Conservation (phyloP, 2,113 vertebrate genomes). For the Pseudopodoces humilis region DNA sequence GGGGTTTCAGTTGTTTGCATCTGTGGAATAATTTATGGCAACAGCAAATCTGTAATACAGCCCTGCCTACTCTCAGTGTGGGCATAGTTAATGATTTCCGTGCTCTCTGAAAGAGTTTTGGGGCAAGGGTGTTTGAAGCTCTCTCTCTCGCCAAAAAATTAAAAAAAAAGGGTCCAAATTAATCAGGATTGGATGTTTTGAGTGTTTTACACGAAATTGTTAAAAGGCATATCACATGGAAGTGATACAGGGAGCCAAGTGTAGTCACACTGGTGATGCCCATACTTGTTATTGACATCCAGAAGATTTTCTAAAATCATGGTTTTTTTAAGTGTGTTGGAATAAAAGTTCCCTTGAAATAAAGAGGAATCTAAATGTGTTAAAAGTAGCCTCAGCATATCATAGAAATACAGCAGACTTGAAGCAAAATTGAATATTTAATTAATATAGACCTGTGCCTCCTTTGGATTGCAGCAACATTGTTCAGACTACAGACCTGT, state of each 20-base stretch:
- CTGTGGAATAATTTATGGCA: neutral
- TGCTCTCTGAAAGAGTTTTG: neutral
- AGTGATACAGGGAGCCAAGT: neutral
- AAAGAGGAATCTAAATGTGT: neutral
- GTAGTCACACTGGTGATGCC: neutral
- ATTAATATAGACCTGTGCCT: neutral
- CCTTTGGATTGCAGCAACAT: neutral
- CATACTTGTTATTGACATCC: neutral
- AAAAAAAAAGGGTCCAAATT: neutral
- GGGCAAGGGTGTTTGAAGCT: neutral
- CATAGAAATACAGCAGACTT: neutral
- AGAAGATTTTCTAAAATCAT: accelerated
- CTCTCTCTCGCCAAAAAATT: neutral
- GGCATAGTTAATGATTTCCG: neutral
- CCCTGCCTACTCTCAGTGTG: neutral
- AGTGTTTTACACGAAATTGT: neutral
- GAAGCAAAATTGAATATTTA: neutral
- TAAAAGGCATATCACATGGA: neutral
- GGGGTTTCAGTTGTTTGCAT: neutral
- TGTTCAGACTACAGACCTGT: neutral
- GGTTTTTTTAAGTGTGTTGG: neutral
- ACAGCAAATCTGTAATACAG: neutral
- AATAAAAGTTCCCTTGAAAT: neutral
- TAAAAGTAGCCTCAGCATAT: neutral
- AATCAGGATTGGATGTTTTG: neutral